Evolutionary conservation across 2,888 invertebrate species (phyloP).

Genomic region (Lissonota sp.): DNA sequence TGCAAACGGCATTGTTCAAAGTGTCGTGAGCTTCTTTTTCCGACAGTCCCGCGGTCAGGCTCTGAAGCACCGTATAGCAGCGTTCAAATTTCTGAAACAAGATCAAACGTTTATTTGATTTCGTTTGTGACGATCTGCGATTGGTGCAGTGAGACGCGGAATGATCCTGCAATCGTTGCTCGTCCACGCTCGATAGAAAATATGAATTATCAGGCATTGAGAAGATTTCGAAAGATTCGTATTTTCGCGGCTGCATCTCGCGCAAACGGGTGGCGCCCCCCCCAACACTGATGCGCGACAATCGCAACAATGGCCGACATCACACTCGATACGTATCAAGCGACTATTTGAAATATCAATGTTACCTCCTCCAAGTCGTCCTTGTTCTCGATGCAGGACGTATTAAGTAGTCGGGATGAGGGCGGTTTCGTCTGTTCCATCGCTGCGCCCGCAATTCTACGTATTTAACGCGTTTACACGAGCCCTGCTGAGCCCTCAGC

Average conservation of each 20-base stretch:
- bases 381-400: constrained; percentile 93
- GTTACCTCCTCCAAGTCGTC: constrained; percentile 96
- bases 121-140: no score
- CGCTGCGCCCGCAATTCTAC: constrained; percentile 71
- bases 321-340: constrained; percentile 80
- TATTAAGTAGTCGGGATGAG: constrained; percentile 91
- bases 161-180: no score
- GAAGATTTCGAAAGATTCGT: constrained; percentile 63
- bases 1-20: constrained; percentile 94
- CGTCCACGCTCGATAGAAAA: no score
- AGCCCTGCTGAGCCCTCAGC: constrained; percentile 80
- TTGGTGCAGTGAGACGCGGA: no score
- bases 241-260: constrained; percentile 71
- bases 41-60: constrained; percentile 92
- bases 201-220: no score
- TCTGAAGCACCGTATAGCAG: constrained; percentile 91
- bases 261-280: constrained; percentile 81
- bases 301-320: constrained; percentile 84
- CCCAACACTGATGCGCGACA: constrained; percentile 84
- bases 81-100: constrained; percentile 93
- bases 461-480: constrained; percentile 72
- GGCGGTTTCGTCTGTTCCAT: constrained; percentile 84
- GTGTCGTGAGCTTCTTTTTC: constrained; percentile 98
- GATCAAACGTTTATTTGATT: constrained; percentile 75
- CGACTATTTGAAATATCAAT: constrained; percentile 80